Percentiles rank a stretch among this genome's conserved stretches.
Evolutionary conservation across 2,797 vertebrate species (phyloP).

Genomic region (Sternotherus odoratus): DNA sequence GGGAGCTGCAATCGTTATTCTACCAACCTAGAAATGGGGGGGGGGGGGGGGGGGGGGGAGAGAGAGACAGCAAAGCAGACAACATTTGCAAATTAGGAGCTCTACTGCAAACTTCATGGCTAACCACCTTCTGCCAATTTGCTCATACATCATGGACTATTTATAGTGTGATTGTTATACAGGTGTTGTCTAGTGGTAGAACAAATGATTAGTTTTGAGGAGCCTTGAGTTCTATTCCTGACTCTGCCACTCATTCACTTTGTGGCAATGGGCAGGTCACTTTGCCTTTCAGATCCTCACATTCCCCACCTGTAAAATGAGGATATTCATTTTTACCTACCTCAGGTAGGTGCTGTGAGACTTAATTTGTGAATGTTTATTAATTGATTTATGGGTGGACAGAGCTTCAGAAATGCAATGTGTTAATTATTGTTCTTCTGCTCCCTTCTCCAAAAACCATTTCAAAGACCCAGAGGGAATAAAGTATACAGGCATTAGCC

Average conservation of each 20-base stretch:
- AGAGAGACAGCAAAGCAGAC: background rate
- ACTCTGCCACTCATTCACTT: rapidly evolving
- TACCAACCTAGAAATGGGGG: background rate
- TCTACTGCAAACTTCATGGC: background rate
- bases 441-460: rapidly evolving
- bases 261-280: rapidly evolving
- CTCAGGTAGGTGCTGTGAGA: background rate
- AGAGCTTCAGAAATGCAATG: background rate
- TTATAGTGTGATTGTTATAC: background rate
- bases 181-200: background rate
- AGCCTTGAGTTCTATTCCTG: background rate
- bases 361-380: background rate
- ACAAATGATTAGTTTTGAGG: background rate
- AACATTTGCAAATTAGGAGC: background rate
- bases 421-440: background rate
- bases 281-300: background rate
- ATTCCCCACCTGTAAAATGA: rapidly evolving
- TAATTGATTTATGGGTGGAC: rapidly evolving
- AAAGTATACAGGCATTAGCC: rapidly evolving
- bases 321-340: rapidly evolving
- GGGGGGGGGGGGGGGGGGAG: background rate
- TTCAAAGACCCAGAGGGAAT: background rate
- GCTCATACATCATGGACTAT: background rate
- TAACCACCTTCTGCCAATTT: background rate
- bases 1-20: background rate